Evolutionary conservation across 1,140 invertebrate genomes (phyloP).

Genomic region (Drosophila prosaltans): DNA sequence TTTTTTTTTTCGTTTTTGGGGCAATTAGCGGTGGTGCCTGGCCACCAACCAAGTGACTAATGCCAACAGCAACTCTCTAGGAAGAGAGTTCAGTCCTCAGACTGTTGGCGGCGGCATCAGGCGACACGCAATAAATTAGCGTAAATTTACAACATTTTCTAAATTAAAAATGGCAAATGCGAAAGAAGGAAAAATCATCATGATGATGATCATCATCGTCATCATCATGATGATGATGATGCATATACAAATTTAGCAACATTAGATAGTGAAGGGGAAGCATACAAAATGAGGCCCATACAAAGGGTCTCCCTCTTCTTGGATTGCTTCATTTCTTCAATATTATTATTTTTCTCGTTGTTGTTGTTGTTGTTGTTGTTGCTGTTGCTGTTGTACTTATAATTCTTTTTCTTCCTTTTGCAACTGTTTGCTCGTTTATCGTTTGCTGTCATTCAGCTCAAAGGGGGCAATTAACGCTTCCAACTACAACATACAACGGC

Average conservation of each 20-base stretch:
- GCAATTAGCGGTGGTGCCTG: slow-evolving; percentile 46
- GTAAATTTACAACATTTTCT: slow-evolving; percentile 81
- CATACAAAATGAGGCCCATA: slow-evolving; percentile 11
- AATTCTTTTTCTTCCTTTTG: slow-evolving; percentile 26
- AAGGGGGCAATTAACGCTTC: slow-evolving; percentile 78
- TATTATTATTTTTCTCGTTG: slow-evolving; percentile 25
- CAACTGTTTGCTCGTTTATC: slow-evolving; percentile 79
- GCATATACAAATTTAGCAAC: slow-evolving; percentile 65
- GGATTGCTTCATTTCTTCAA: slow-evolving; percentile 12
- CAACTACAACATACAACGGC: slow-evolving; percentile 43
- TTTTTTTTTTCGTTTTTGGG: slow-evolving; percentile 7
- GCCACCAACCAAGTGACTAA: slow-evolving; percentile 61
- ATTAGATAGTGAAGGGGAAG: slow-evolving; percentile 45
- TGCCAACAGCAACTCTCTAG: slow-evolving; percentile 28
- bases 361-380: slow-evolving; percentile 31
- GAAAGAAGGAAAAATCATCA: slow-evolving; percentile 5
- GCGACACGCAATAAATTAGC: slow-evolving; percentile 81
- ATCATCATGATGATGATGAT: slow-evolving; percentile 55
- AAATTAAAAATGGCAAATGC: slow-evolving; percentile 77
- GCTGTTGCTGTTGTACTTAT: slow-evolving; percentile 20
- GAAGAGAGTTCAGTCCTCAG: slow-evolving; percentile 1
- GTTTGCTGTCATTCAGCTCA: slow-evolving; percentile 78
- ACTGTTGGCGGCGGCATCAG: slow-evolving; percentile 46
- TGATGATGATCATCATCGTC: slow-evolving; percentile 29
- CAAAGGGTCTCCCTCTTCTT: slow-evolving; percentile 7